A percentile compares a stretch with the other conserved stretches of the same genome.
phyloP scores from a whole-genome alignment of 2,888 invertebrate species.

The Diogma glabrata region DNA sequence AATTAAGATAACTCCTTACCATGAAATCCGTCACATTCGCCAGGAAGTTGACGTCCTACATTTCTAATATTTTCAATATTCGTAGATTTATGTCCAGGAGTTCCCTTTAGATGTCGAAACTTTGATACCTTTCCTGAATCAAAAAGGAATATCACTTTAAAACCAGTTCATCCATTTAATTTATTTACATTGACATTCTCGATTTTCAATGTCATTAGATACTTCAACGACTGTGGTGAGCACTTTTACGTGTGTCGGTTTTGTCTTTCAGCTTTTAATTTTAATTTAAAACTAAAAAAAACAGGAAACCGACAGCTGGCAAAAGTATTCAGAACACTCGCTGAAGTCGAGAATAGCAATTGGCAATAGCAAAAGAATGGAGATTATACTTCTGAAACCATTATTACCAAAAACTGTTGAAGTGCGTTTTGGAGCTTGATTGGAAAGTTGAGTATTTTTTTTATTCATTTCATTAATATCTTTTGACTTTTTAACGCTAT shows the following conservation, averaged over 20 bases:
- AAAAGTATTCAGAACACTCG: too few relatives aligned
- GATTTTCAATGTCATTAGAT: too few relatives aligned
- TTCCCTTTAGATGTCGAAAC: constrained; percentile 85
- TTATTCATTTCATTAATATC: constrained; percentile 12
- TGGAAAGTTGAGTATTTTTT: constrained; percentile 9
- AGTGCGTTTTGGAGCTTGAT: constrained; percentile 57
- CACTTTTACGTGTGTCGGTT: not conserved
- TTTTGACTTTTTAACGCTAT: constrained; percentile 28
- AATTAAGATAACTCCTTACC: constrained; percentile 47
- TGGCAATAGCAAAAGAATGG: not conserved
- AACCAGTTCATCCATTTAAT: constrained; percentile 20
- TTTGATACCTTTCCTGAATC: constrained; percentile 69
- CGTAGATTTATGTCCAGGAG: constrained; percentile 77
- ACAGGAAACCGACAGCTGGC: too few relatives aligned
- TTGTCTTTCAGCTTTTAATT: not conserved
- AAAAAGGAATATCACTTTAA: constrained; percentile 14
- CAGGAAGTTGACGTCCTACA: constrained; percentile 80
- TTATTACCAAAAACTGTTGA: constrained; percentile 70
- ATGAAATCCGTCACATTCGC: constrained; percentile 89
- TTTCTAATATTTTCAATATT: constrained; percentile 88
- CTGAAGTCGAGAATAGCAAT: constrained; percentile 10
- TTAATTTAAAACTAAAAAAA: constrained; percentile 1
- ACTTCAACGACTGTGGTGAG: too few relatives aligned
- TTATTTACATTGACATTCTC: constrained; percentile 5
- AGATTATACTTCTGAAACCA: not conserved